Evolutionary conservation across 1,140 invertebrate species (phyloP).

Genomic region (Oreohelix idahoensis): DNA sequence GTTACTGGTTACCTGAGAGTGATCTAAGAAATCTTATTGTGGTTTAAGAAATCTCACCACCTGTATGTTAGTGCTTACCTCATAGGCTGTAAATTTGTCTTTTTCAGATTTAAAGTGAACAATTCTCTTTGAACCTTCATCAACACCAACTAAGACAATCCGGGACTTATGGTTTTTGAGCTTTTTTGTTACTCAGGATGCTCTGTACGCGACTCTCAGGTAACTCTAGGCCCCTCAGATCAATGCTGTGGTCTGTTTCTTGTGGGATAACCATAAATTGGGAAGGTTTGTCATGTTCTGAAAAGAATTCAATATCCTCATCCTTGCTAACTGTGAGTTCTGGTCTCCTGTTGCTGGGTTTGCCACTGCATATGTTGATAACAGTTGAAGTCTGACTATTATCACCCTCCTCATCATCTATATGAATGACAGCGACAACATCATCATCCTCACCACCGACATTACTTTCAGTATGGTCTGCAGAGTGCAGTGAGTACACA

Average conservation of each 20-base stretch:
- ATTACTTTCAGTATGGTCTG: neutral
- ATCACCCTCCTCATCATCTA: neutral
- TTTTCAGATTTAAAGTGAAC: constrained; percentile 2
- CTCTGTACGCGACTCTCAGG: neutral
- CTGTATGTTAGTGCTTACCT: neutral
- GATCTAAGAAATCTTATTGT: too few relatives aligned
- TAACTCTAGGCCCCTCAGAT: neutral
- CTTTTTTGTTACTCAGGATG: neutral
- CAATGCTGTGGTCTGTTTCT: neutral
- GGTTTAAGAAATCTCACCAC: too few relatives aligned
- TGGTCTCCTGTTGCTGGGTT: neutral
- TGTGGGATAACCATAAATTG: neutral
- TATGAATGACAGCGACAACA: neutral
- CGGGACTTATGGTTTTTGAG: neutral
- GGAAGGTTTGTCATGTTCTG: neutral
- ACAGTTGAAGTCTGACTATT: neutral
- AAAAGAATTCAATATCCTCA: neutral
- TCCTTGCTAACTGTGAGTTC: neutral
- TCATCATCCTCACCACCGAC: neutral
- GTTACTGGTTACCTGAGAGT: too few relatives aligned
- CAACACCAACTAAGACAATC: neutral
- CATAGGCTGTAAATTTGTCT: neutral
- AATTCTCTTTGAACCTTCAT: neutral
- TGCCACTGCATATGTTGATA: neutral
- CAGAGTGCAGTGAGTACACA: neutral